Conservation (phyloP, 2,888 invertebrate species). For the Stenchaetothrips biformis region DNA sequence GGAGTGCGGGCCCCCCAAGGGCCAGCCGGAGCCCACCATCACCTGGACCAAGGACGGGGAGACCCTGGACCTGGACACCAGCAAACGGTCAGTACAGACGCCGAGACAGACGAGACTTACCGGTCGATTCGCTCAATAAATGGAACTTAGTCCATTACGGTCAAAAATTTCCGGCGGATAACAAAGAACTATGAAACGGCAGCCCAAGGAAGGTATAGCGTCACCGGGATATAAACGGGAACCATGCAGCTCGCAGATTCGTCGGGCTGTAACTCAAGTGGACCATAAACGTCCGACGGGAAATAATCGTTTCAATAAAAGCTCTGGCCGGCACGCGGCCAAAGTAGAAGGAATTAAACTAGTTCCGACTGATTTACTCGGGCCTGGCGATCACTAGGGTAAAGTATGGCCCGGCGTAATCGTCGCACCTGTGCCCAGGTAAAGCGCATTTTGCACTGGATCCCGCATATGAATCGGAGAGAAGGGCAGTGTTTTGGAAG, state of each 20-base stretch:
- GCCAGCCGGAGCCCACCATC: constrained; percentile 83
- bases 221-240: neutral
- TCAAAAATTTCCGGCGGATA: neutral
- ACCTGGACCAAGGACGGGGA: constrained; percentile 86
- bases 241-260: neutral
- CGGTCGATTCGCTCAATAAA: neutral
- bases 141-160: neutral
- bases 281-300: constrained; percentile 7
- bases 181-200: neutral
- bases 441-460: neutral
- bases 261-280: neutral
- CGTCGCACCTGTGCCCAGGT: neutral
- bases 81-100: constrained; percentile 51
- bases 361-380: constrained; percentile 16
- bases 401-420: neutral
- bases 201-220: neutral
- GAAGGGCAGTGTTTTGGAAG: no score
- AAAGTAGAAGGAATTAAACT: constrained; percentile 22
- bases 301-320: constrained; percentile 25
- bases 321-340: neutral
- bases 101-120: neutral
- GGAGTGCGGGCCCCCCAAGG: constrained; percentile 84
- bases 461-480: no score
- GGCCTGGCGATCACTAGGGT: neutral
- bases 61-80: constrained; percentile 61